Evolutionary conservation across 2,113 vertebrate species (phyloP).

Genomic region (Ornithorhynchus anatinus): DNA sequence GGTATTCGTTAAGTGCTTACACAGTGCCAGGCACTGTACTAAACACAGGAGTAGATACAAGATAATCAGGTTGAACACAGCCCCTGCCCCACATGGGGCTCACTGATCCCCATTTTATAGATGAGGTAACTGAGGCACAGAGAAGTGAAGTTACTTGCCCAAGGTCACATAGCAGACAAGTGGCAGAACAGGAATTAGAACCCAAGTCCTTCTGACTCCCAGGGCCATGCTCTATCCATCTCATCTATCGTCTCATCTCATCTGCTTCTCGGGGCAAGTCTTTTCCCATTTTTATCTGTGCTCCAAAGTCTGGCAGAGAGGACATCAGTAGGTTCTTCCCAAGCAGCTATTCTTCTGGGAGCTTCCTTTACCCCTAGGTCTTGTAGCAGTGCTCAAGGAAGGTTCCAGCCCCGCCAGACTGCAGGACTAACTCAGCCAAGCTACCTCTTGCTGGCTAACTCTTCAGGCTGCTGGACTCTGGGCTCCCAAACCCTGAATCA

Average conservation of each 20-base stretch:
- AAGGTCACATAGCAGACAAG: no score
- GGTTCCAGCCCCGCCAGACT: background rate
- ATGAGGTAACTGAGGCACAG: no score
- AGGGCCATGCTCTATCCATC: background rate
- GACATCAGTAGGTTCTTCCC: background rate
- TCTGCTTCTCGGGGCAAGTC: no score
- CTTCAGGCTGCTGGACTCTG: background rate
- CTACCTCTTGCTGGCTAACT: no score
- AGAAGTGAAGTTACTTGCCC: no score
- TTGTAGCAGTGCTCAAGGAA: background rate
- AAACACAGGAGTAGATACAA: background rate
- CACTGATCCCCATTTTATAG: no score
- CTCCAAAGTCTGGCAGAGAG: no score
- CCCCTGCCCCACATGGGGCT: background rate
- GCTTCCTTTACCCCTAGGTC: background rate
- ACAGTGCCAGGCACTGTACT: background rate
- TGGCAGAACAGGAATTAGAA: background rate
- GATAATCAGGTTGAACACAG: background rate
- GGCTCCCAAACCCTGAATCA: background rate
- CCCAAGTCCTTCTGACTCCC: background rate
- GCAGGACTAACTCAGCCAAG: background rate
- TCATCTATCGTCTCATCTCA: background rate
- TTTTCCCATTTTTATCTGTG: no score
- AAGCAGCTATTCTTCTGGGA: background rate
- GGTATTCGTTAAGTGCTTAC: background rate